A percentile compares a stretch with the other conserved stretches of the same genome.
Conservation (phyloP, 2,888 invertebrate species). For the Hypselothyrea guttata region DNA sequence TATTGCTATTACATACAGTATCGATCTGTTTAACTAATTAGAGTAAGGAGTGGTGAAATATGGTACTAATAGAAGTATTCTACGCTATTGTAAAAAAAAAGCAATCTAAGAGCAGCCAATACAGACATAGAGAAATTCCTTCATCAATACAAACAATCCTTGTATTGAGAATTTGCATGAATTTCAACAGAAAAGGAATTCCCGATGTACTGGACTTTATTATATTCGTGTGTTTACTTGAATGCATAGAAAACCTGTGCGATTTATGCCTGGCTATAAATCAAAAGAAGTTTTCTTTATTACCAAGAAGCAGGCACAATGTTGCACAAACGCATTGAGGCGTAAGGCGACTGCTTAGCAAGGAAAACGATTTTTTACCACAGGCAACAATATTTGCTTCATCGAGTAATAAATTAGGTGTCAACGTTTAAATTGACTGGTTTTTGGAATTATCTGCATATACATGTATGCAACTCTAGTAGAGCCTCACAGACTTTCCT, state of each 20-base stretch:
- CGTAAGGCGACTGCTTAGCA: not conserved
- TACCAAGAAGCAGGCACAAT: constrained; percentile 24
- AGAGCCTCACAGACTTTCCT: too few species aligned
- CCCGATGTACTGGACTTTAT: not conserved
- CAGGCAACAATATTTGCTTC: constrained; percentile 1
- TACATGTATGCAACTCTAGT: not conserved
- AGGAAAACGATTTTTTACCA: constrained; percentile 2
- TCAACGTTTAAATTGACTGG: not conserved
- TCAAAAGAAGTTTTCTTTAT: constrained; percentile 14
- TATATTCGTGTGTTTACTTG: not conserved
- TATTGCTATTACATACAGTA: too few species aligned
- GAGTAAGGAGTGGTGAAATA: too few species aligned
- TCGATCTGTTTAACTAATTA: too few species aligned
- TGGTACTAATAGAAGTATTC: too few species aligned
- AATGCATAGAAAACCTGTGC: not conserved
- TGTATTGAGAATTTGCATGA: not conserved
- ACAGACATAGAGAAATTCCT: too few species aligned
- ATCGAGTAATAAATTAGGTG: constrained; percentile 21
- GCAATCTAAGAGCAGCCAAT: too few species aligned
- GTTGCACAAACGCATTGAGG: constrained; percentile 30
- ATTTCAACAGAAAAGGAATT: not conserved
- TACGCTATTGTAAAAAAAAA: too few species aligned
- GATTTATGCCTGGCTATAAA: constrained; percentile 40
- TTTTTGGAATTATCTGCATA: constrained; percentile 12
- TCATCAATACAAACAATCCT: not conserved